Evolutionary conservation across 1,140 invertebrate genomes (phyloP), one percentile per base, ranked within the genome.

Genomic region (Scaptomyza hsui): DNA sequence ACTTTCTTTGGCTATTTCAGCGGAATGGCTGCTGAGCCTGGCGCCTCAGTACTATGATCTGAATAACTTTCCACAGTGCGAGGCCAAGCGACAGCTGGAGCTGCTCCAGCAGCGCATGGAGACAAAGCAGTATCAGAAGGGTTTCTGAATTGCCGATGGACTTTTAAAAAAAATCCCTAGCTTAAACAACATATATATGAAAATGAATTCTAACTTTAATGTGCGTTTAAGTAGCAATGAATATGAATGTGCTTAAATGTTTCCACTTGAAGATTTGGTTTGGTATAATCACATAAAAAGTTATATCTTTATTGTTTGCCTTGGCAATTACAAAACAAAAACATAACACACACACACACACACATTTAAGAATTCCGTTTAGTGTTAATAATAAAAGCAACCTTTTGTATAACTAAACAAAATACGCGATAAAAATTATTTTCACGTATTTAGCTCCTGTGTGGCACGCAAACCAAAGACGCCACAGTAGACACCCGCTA

Each of bases 1-100:
- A n/a, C 12, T 47, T 15, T 47, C 42, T 18, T 51, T 7, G 4
- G 29, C 3, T 37, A 63, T 42, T 63, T 4, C 47, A 99, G 98
- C 96, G 57, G 96, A 97, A 90, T 98, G 97, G 98, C 92, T 99
- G n/a, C 92, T 99, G 2, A 96, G 96, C 89, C 96, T 99, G 72
- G 98, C 99, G 0, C 98, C 98, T 0, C 97, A 99, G 91, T 99
- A 99, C 93, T 99, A 99, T 90, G 99, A 99, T 91, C 94, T 99
- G 90, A 94, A 95, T 80, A 99, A 99, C 92, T 99, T 99, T 93
- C 98, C 99, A 5, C 95, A 97, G 83, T 99, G 98, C 92, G 98
- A 99, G 93, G 98, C 98, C 0, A 97, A 98, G 86, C 92, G 98
- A 63, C 97, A 99, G 89, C 92, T 99, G 69, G 97, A 98, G 93